Evolutionary conservation across 2,113 vertebrate genomes (phyloP).

Genomic region (Canis aureus): DNA sequence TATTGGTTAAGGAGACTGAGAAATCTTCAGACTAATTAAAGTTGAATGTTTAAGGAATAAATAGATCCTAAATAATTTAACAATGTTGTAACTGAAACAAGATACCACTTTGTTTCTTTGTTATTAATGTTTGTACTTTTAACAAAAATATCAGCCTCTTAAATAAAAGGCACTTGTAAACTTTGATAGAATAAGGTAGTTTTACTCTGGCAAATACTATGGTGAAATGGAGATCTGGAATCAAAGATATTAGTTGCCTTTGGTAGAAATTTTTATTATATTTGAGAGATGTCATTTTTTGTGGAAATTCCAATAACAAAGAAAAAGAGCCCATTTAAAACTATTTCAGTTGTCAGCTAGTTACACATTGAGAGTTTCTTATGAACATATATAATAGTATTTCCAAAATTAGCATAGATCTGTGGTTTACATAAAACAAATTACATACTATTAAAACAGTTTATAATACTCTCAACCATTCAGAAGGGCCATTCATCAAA

Average conservation of each 20-base stretch:
- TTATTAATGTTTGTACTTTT: not conserved
- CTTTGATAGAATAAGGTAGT: not conserved
- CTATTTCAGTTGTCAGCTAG: not conserved
- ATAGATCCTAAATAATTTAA: constrained; percentile 40
- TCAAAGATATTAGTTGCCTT: not conserved
- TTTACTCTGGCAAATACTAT: not conserved
- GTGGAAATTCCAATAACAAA: not conserved
- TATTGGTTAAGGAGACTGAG: not conserved
- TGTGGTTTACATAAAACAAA: constrained; percentile 16
- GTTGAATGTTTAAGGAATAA: not conserved
- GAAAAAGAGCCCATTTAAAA: not conserved
- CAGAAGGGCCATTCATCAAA: not conserved
- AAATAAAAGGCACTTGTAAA: not conserved
- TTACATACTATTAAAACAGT: not conserved
- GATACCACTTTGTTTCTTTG: not conserved
- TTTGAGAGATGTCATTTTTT: not conserved
- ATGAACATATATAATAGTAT: not conserved
- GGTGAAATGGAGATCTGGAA: not conserved
- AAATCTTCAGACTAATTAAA: not conserved
- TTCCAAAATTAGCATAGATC: not conserved
- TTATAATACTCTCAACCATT: not conserved
- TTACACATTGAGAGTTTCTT: not conserved
- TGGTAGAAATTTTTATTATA: not conserved
- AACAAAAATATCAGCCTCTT: fast-evolving
- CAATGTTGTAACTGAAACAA: not conserved